These are phyloP conservation scores for Ancistrus triradiatus DNA, from an alignment of 2,113 vertebrate species.

Conservation along the genomic window DNA sequence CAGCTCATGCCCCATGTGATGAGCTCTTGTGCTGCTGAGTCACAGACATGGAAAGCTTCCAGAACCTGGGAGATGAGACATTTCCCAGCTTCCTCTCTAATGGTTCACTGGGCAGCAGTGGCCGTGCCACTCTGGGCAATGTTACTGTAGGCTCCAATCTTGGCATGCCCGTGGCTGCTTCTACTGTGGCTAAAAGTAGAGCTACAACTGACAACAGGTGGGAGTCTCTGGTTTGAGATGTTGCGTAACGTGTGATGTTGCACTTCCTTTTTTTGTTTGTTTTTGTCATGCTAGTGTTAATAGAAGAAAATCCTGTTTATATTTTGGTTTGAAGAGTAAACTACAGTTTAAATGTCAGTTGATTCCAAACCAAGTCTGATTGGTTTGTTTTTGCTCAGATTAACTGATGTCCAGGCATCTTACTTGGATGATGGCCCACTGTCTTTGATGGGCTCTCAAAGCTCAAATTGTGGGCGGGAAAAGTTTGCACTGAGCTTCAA, in stretches of 20 bases:
- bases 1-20: conserved; percentile 24
- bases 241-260: too few species aligned
- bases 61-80: conserved; percentile 80
- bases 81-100: conserved; percentile 80
- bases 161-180: conserved; percentile 89
- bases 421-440: conserved; percentile 72
- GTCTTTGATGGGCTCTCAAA: conserved; percentile 48
- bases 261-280: too few species aligned
- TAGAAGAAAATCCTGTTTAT: neutral
- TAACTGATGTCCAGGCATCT: conserved; percentile 69
- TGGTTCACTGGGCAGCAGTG: conserved; percentile 68
- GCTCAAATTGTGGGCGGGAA: conserved; percentile 54
- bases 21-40: conserved; percentile 35
- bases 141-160: conserved; percentile 81
- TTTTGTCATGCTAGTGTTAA: too few species aligned
- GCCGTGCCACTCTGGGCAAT: conserved; percentile 71
- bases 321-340: neutral
- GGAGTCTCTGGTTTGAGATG: conserved; percentile 22
- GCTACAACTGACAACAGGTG: conserved; percentile 73
- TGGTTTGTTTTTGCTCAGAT: conserved; percentile 56
- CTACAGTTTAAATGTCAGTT: neutral
- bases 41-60: conserved; percentile 73
- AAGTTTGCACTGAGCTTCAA: conserved; percentile 75
- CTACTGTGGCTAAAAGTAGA: conserved; percentile 83
- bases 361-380: neutral